Evolutionary conservation across 2,888 invertebrate species (phyloP).

Genomic region (Cantharis flavilabris): DNA sequence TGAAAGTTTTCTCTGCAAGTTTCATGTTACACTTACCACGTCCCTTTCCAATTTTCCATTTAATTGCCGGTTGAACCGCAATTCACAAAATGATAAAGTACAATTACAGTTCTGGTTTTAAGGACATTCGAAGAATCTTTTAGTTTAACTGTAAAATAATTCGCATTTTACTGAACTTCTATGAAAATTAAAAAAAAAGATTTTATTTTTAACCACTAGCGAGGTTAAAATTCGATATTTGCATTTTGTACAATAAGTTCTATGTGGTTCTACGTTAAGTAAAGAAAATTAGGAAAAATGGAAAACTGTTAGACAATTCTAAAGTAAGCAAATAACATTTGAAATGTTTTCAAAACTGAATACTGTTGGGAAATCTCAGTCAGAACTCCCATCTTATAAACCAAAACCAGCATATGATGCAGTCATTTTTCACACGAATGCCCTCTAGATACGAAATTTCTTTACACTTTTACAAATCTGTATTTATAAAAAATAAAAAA

Average conservation of each 20-base stretch:
- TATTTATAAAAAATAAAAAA: constrained; percentile 19
- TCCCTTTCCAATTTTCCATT: background rate
- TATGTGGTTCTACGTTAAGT: constrained; percentile 2
- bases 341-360: constrained; percentile 22
- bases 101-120: background rate
- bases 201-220: background rate
- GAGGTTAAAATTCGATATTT: background rate
- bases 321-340: constrained; percentile 17
- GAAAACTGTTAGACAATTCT: background rate
- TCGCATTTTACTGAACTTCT: background rate
- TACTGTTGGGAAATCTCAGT: constrained; percentile 25
- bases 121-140: background rate
- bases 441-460: constrained; percentile 9
- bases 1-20: background rate
- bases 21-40: background rate
- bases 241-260: background rate
- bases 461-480: constrained; percentile 15
- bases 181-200: background rate
- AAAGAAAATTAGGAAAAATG: constrained; percentile 2
- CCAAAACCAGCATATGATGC: constrained; percentile 19
- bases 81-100: background rate
- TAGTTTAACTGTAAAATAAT: background rate
- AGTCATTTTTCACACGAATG: constrained; percentile 23
- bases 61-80: background rate
- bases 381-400: constrained; percentile 24